Evolutionary conservation across 2,797 vertebrate genomes (phyloP).

Genomic region (Halcyon leucocephala): DNA sequence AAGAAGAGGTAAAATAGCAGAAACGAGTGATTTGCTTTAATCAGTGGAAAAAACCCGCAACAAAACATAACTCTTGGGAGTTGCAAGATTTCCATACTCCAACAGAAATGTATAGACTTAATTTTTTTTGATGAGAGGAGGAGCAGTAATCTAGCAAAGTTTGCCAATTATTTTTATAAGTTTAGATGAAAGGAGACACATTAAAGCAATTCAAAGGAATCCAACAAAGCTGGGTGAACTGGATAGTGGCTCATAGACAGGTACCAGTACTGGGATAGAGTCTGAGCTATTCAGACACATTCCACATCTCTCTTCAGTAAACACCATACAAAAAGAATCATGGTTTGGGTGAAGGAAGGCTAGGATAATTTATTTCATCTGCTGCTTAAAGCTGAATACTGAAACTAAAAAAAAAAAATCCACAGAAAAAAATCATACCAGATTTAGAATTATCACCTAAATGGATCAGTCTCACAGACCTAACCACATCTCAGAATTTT

Average conservation of each 20-base stretch:
- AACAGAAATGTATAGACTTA: background rate
- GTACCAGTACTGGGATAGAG: background rate
- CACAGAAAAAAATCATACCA: background rate
- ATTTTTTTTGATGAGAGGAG: background rate
- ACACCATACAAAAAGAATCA: background rate
- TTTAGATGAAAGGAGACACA: constrained; percentile 5
- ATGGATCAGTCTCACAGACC: background rate
- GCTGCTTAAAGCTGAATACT: background rate
- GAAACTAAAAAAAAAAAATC: background rate
- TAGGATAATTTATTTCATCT: background rate
- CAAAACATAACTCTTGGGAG: background rate
- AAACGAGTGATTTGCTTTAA: constrained; percentile 21
- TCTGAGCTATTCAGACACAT: background rate
- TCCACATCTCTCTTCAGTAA: background rate
- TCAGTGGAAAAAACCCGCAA: background rate
- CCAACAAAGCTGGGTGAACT: background rate
- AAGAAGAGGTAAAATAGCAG: constrained; percentile 28
- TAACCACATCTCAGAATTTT: background rate
- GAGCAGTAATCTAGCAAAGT: background rate
- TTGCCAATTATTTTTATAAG: background rate
- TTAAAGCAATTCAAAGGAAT: background rate
- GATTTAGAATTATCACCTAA: background rate
- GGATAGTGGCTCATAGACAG: background rate
- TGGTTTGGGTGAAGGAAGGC: background rate
- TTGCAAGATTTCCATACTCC: background rate